These are phyloP conservation scores for Sycophila texana DNA, from an alignment of 2,888 invertebrate species.

Conservation along the genomic window DNA sequence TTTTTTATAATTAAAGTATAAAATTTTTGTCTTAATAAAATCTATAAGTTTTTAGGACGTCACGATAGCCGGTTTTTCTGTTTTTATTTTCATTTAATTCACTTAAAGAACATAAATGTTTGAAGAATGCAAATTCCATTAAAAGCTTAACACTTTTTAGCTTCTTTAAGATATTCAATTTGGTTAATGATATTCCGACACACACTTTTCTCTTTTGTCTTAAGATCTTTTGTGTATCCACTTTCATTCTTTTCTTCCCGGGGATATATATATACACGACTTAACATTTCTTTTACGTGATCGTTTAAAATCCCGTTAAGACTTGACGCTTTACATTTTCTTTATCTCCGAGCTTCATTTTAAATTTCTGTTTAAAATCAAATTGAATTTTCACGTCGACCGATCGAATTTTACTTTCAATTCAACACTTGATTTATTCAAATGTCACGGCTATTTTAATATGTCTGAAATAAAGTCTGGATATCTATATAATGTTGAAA, in stretches of 20 bases:
- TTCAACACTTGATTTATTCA: background rate
- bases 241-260: conserved; percentile 4
- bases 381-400: conserved; percentile 1
- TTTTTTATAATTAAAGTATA: too few species aligned
- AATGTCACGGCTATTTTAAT: too few species aligned
- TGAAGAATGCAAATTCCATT: too few species aligned
- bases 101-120: too few species aligned
- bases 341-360: conserved; percentile 16
- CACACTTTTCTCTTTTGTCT: conserved; percentile 24
- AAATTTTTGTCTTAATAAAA: too few species aligned
- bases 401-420: conserved; percentile 18
- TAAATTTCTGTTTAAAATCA: conserved; percentile 36
- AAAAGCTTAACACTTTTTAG: too few species aligned
- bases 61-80: too few species aligned
- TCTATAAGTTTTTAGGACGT: too few species aligned
- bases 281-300: conserved; percentile 10
- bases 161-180: conserved; percentile 21
- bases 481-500: too few species aligned
- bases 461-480: too few species aligned
- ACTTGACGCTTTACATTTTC: conserved; percentile 24
- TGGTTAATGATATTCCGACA: conserved; percentile 14
- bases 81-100: too few species aligned
- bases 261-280: conserved; percentile 6
- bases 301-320: conserved; percentile 43
- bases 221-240: conserved; percentile 13